Evolutionary conservation across 1,140 invertebrate species (phyloP), one percentile per base, ranked within the genome.

Genomic region (Macrocentrus cingulum): DNA sequence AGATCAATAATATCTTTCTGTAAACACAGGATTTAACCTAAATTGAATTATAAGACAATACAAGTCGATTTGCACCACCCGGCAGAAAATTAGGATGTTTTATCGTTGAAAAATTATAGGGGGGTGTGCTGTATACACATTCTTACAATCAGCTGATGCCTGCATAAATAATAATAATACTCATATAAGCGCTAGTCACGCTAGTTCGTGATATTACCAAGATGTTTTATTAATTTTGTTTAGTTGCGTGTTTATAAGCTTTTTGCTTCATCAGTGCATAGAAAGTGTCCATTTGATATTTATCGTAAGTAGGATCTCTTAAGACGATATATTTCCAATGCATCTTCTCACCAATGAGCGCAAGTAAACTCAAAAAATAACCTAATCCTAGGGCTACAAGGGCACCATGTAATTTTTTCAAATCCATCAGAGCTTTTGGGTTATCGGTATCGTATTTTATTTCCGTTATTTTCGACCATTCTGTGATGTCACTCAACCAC

Each of bases 401-500:
- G 8, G 87, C 89, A 19, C 88, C 89, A 72, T 89, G 88, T 23
- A 92, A 81, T 67, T 92, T 92, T 41, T 83, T 80, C 59, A 91
- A 79, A 74, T 89, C 85, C 77, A 91, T 87, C 1, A 91, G 66
- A 23, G 89, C 89, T 74, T 90, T 88, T 8, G 82, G 69, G 54
- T 82, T 78, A 22, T 81, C 74, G 39, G 69, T 64, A 39, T 85
- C 79, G 62, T 74, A 74, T 22, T 70, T 76, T 6, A 74, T 67
- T 59, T 83, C 78, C 36, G 76, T 75, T 42, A 81, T 79, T 44
- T 75, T 75, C 1, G 79, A 80, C 48, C 80, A 78, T 18, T 81
- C 74, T 80, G 88, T 88, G 0, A 85, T 86, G 71, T 92, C 89
- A 56, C 84, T 85, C 0, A 91, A 69, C 91, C 91, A 92, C 71